Evolutionary conservation across 2,113 vertebrate species (phyloP), one percentile per base, ranked within the genome.

Genomic region (Probosciger aterrimus): DNA sequence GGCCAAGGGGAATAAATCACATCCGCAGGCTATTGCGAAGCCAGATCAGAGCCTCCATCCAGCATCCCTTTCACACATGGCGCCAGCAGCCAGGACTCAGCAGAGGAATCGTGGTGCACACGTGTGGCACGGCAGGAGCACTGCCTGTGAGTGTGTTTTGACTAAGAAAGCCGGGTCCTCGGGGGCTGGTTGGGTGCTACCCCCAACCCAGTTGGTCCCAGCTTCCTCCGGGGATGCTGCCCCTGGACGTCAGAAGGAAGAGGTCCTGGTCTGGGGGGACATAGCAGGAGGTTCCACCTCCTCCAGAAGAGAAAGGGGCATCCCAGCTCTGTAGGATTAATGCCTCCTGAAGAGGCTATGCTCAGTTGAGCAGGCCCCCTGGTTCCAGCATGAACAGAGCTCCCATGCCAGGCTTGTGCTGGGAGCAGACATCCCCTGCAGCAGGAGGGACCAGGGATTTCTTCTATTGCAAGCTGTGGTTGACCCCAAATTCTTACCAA

Each of bases 71-170:
- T 9, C 55, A n/a, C 70, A 25, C 1, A 0, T 4, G 63, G 79
- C 35, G 14, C 13, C 52, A 19, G 2, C 50, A 3, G 28, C 3
- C 4, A 19, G 22, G 30, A 18, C 19, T 7, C 43, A 8, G 65
- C 71, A 14, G 70, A 57, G 23, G 35, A 59, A 62, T 7, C 3
- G 0, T 1, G 25, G 33, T 2, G 71, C 50, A 20, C 60, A 59
- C 19, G 1, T 1, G 31, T 28, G 52, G 31, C 37, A 37, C 0
- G 0, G 77, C 23, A n/a, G 75, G 14, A 82, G 31, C 10, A 5
- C 25, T 5, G 23, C 74, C 53, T 37, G 4, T 23, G 4, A 47
- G 14, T 5, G 0, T 1, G 7, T 28, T 46, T 37, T 22, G 55
- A 19, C 19, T 1, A 7, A 57, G 37, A n/a, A 83, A 47, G 33